phyloP scores from a whole-genome alignment of 2,113 vertebrate species.

The Pomatorhinus ruficollis region DNA sequence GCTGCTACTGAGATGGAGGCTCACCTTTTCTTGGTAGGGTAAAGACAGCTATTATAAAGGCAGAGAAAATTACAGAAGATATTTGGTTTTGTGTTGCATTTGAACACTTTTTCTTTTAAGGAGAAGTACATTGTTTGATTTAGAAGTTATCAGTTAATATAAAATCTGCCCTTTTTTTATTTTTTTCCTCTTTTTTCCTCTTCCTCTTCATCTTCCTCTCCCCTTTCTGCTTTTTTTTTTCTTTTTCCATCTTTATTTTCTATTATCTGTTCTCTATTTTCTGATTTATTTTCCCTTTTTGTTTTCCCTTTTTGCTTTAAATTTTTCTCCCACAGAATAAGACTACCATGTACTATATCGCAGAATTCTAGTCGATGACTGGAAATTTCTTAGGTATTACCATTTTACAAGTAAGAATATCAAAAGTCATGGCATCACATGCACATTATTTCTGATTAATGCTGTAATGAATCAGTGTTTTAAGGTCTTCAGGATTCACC shows the following conservation, averaged over 20 bases:
- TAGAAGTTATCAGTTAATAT: not conserved
- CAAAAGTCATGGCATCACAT: not conserved
- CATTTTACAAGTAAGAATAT: not conserved
- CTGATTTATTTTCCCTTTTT: not conserved
- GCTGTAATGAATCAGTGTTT: not conserved
- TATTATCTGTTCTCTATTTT: not conserved
- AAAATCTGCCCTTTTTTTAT: fast-evolving
- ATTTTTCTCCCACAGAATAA: not conserved
- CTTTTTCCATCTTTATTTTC: not conserved
- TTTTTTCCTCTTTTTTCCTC: fast-evolving
- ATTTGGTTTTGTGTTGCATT: not conserved
- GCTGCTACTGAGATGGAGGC: not conserved
- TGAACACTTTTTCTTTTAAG: not conserved
- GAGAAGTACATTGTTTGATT: not conserved
- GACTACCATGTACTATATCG: not conserved
- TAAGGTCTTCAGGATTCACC: not conserved
- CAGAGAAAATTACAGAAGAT: not conserved
- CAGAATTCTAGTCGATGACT: not conserved
- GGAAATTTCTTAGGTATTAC: not conserved
- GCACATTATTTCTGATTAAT: not conserved
- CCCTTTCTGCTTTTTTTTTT: not conserved
- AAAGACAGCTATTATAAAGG: not conserved
- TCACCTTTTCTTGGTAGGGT: not conserved
- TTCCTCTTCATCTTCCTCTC: fast-evolving
- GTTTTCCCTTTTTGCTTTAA: not conserved